A percentile compares a stretch with the other conserved stretches of the same genome.
phyloP scores from a whole-genome alignment of 2,113 vertebrate species.

The Trematomus loennbergii region DNA sequence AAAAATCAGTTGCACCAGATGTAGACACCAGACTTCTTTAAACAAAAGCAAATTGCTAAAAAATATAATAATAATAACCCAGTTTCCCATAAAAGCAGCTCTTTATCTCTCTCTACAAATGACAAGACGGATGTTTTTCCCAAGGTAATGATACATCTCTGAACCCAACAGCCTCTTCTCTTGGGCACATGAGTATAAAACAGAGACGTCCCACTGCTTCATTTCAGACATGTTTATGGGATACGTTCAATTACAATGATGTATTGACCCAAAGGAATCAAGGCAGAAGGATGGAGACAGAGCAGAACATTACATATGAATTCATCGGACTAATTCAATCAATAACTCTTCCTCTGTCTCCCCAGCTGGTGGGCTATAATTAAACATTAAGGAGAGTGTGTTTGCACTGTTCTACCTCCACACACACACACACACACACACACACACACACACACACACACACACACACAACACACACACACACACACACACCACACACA shows the following conservation, averaged over 20 bases:
- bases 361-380: constrained; percentile 71
- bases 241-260: neutral
- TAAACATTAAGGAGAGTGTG: constrained; percentile 64
- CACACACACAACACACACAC: no score
- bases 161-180: neutral
- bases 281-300: constrained; percentile 26
- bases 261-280: constrained; percentile 5
- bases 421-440: neutral
- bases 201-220: constrained; percentile 14
- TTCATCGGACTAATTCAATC: constrained; percentile 65
- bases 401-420: constrained; percentile 22
- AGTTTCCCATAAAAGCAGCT: no score
- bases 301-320: constrained; percentile 71
- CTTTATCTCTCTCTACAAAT: neutral
- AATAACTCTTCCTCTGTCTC: constrained; percentile 65
- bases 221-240: constrained; percentile 29
- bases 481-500: no score
- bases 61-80: no score
- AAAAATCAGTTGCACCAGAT: no score
- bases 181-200: neutral
- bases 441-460: constrained; percentile 43
- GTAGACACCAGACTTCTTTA: no score
- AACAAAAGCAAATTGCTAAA: no score
- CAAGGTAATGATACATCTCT: no score
- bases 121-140: neutral